A percentile compares a stretch with the other conserved stretches of the same genome.
Conservation (phyloP, 2,113 vertebrate genomes). For the Salvator merianae region DNA sequence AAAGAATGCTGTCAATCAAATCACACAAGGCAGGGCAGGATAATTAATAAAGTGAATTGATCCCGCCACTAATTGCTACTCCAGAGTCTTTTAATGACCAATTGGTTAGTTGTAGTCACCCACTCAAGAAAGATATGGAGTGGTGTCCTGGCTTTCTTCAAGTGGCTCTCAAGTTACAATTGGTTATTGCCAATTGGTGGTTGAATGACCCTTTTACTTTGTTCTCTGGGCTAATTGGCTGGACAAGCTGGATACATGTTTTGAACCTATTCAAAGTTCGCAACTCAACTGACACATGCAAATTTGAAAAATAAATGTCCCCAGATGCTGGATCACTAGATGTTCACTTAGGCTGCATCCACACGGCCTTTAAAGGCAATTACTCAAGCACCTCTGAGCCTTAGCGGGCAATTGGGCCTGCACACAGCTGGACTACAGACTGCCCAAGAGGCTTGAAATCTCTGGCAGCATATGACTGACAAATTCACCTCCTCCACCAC, state of each 20-base stretch:
- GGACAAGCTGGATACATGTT: background rate
- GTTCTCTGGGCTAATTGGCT: background rate
- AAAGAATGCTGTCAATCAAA: background rate
- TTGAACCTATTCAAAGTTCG: background rate
- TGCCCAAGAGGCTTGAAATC: too few relatives aligned
- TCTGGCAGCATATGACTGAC: too few relatives aligned
- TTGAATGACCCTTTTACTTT: background rate
- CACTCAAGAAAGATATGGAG: background rate
- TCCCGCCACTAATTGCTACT: conserved; percentile 19
- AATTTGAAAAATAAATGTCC: background rate
- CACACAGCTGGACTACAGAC: too few relatives aligned
- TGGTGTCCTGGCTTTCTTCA: conserved; percentile 12
- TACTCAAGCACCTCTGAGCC: too few relatives aligned
- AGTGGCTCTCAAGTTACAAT: conserved; percentile 25
- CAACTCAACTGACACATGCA: background rate
- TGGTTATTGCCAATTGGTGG: background rate
- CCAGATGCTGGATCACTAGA: background rate
- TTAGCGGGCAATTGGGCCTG: too few relatives aligned
- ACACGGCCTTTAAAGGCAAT: too few relatives aligned
- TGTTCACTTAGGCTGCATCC: too few relatives aligned
- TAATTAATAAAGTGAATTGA: conserved; percentile 33
- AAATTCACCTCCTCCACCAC: background rate
- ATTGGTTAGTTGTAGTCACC: conserved; percentile 8
- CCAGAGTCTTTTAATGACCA: conserved; percentile 18
- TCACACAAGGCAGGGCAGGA: background rate